Evolutionary conservation across 1,140 invertebrate species (phyloP), one percentile per base, ranked within the genome.

Genomic region (Meloidogyne floridensis): DNA sequence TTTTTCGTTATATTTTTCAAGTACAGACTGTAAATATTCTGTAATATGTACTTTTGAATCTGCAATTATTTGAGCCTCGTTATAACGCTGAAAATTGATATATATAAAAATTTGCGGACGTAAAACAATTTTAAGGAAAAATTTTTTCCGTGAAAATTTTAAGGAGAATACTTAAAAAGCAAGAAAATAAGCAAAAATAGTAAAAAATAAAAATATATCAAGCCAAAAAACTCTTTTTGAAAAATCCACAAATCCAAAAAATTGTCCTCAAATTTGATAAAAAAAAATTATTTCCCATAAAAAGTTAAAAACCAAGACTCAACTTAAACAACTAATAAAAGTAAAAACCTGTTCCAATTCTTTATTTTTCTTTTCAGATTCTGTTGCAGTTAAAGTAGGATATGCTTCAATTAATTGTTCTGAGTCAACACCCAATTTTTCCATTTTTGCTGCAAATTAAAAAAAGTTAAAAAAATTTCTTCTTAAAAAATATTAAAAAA

Each of bases 1-100:
- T 13, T 80, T 42, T 70, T 83, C 82, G 18, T 83, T 71, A 59
- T 79, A 83, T 70, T 84, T 83, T 74, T 83, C 82, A 4, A 83
- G 72, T 20, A 77, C 73, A 20, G 65, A 5, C 7, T 83, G 72
- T n/a, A 83, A 51, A 69, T 77, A 83, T 74, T 83, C 82, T 15
- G 82, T 54, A 9, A 83, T 83, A 8, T 43, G 74, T 15, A 83
- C n/a, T 47, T 83, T 83, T 43, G 42, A 83, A n/a, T 59, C 47
- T 6, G 71, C 71, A 54, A 75, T 77, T 47, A 85, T 72, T 9
- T 54, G 80, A 47, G 79, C 47, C 13, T 32, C n/a, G 13, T 82
- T 43, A 56, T 83, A 83, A 42, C 51, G 32, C 82, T 83, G n/a
- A 80, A 84, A 75, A 72, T 20, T 47, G 15, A 11, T 20, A 42